A percentile compares a stretch with the other conserved stretches of the same genome.
These are phyloP conservation scores for Accipiter cooperii DNA, from an alignment of 2,113 vertebrate species.

Conservation along the genomic window DNA sequence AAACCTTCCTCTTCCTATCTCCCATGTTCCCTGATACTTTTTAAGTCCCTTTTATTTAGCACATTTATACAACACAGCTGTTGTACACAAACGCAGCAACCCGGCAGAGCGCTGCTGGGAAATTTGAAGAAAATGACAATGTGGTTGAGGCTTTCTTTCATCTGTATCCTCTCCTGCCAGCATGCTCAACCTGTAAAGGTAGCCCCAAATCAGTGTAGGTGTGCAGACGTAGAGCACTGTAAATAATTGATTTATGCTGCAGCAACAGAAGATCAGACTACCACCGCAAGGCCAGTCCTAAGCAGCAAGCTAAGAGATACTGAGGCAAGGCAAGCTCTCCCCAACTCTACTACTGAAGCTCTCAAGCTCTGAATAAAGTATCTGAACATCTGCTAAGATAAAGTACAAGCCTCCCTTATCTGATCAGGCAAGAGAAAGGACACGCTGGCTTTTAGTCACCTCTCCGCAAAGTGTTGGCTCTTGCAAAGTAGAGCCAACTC, in stretches of 20 bases:
- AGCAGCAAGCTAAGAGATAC: neutral
- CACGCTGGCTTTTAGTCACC: neutral
- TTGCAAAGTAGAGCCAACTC: neutral
- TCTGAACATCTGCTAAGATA: neutral
- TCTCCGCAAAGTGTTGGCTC: neutral
- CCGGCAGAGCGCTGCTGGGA: neutral
- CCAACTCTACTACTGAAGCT: neutral
- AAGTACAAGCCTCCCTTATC: neutral
- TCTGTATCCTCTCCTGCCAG: neutral
- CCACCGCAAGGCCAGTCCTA: neutral
- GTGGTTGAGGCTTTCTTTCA: neutral
- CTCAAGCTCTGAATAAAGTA: neutral
- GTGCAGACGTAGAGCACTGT: neutral
- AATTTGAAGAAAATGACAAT: neutral
- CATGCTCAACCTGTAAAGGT: neutral
- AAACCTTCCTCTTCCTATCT: neutral
- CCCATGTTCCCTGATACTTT: neutral
- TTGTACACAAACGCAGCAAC: neutral
- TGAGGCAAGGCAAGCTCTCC: neutral
- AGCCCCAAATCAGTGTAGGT: neutral
- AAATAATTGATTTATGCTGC: neutral
- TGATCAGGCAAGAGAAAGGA: neutral
- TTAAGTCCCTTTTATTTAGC: neutral
- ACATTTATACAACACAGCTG: neutral
- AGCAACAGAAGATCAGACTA: neutral